These are phyloP conservation scores for Sphaerophoria taeniata DNA, from an alignment of 2,888 invertebrate species.

Conservation along the genomic window DNA sequence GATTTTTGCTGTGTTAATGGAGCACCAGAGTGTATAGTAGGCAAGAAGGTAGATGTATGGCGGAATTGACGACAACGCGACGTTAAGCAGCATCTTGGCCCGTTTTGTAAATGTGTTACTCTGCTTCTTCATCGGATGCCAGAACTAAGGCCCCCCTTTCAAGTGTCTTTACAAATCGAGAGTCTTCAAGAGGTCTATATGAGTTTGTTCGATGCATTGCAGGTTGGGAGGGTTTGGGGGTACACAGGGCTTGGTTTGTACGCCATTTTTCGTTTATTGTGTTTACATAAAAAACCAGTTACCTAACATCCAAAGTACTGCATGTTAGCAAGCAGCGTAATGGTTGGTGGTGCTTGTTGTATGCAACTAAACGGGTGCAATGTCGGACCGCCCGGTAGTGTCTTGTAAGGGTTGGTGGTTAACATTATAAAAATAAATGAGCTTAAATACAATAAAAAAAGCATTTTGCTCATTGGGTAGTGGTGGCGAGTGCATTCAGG, in stretches of 20 bases:
- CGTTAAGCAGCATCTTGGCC: constrained; percentile 23
- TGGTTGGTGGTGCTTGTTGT: constrained; percentile 70
- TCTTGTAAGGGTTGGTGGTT: constrained; percentile 69
- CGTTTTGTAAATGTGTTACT: constrained; percentile 1
- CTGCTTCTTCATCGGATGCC: not conserved
- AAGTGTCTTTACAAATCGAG: constrained; percentile 67
- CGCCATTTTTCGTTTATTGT: constrained; percentile 66
- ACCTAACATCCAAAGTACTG: constrained; percentile 70
- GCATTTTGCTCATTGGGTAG: constrained; percentile 16
- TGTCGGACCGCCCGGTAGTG: constrained; percentile 71
- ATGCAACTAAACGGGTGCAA: constrained; percentile 62
- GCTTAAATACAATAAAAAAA: constrained; percentile 16
- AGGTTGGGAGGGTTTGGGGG: constrained; percentile 14
- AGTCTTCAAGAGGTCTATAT: constrained; percentile 46
- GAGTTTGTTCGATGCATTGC: constrained; percentile 41
- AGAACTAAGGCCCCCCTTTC: constrained; percentile 18
- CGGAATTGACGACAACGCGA: too few relatives aligned
- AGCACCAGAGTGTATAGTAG: constrained; percentile 3
- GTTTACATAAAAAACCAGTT: constrained; percentile 74
- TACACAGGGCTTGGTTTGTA: constrained; percentile 55
- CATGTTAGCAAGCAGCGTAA: constrained; percentile 72
- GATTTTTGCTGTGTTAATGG: constrained; percentile 63
- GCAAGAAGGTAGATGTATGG: not conserved
- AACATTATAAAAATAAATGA: constrained; percentile 47
- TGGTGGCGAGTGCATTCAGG: constrained; percentile 26